These are phyloP conservation scores for Corvus hawaiiensis DNA, from an alignment of 2,113 vertebrate species.

Conservation along the genomic window DNA sequence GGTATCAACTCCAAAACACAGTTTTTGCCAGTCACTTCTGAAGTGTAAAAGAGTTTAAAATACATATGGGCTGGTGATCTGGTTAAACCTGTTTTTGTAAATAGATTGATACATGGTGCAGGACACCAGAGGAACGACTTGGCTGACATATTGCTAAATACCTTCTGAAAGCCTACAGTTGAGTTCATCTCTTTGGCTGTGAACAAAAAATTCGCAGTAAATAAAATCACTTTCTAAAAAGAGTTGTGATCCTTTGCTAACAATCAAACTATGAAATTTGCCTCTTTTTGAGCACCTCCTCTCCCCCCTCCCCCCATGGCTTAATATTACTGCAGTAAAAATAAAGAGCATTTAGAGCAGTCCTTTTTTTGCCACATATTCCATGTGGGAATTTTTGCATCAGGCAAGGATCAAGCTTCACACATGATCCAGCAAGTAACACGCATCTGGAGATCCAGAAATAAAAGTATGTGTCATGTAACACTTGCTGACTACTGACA, in stretches of 20 bases:
- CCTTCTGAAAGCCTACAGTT: not conserved
- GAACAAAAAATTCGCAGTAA: not conserved
- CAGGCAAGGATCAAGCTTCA: not conserved
- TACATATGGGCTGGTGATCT: not conserved
- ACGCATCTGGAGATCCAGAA: not conserved
- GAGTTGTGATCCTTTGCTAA: not conserved
- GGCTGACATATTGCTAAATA: not conserved
- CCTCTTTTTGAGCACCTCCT: not conserved
- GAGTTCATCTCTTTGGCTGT: not conserved
- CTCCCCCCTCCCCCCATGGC: rapidly evolving
- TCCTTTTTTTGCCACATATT: not conserved
- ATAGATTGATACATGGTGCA: not conserved
- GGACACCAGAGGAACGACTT: not conserved
- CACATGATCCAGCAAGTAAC: not conserved
- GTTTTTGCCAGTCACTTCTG: not conserved
- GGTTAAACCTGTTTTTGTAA: not conserved
- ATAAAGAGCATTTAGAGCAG: not conserved
- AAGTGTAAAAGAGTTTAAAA: not conserved
- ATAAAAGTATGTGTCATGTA: not conserved
- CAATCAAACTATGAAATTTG: not conserved
- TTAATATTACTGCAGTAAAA: not conserved
- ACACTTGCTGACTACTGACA: not conserved
- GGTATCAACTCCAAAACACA: not conserved
- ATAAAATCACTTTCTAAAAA: not conserved
- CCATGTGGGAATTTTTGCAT: not conserved